Percentiles rank a stretch among this genome's conserved stretches.
Evolutionary conservation across 2,113 vertebrate species (phyloP).

Genomic region (Cebus imitator): DNA sequence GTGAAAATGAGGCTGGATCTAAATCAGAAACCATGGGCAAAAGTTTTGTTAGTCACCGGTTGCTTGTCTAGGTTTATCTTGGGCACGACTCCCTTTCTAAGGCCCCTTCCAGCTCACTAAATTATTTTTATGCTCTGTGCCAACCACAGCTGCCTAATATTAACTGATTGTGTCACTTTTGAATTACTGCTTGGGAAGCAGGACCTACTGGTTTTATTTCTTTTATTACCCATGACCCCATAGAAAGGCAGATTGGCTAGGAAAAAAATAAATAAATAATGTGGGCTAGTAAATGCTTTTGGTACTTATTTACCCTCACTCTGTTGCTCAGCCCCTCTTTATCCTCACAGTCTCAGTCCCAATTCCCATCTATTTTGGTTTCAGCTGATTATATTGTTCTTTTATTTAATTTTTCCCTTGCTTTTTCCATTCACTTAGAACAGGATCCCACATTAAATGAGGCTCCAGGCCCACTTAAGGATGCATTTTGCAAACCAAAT

Average conservation of each 20-base stretch:
- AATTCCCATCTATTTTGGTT: slow-evolving; percentile 76
- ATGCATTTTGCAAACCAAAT: slow-evolving; percentile 83
- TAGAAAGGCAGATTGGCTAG: slow-evolving; percentile 32
- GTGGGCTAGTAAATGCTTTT: slow-evolving; percentile 38
- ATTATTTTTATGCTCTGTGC: slow-evolving; percentile 20
- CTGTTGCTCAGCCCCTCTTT: slow-evolving; percentile 29
- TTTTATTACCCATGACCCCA: slow-evolving; percentile 61
- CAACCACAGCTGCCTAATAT: slow-evolving; percentile 53
- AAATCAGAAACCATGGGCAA: neutral
- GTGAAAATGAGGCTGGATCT: neutral
- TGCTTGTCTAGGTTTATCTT: slow-evolving; percentile 45
- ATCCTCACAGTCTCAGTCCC: slow-evolving; percentile 41
- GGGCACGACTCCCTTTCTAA: neutral
- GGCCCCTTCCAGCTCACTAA: neutral
- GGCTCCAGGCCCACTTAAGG: slow-evolving; percentile 76
- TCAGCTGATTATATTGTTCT: slow-evolving; percentile 80
- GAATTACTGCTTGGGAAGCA: slow-evolving; percentile 21
- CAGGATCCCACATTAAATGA: slow-evolving; percentile 81
- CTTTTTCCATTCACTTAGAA: slow-evolving; percentile 77
- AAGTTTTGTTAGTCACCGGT: neutral
- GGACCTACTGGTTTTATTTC: slow-evolving; percentile 41
- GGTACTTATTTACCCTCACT: slow-evolving; percentile 51
- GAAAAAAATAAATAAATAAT: slow-evolving; percentile 68
- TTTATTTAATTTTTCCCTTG: slow-evolving; percentile 79
- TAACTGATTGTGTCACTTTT: slow-evolving; percentile 58